A percentile compares a stretch with the other conserved stretches of the same genome.
Conservation (phyloP, 1,140 invertebrate genomes). For the Zaprionus africanus region DNA sequence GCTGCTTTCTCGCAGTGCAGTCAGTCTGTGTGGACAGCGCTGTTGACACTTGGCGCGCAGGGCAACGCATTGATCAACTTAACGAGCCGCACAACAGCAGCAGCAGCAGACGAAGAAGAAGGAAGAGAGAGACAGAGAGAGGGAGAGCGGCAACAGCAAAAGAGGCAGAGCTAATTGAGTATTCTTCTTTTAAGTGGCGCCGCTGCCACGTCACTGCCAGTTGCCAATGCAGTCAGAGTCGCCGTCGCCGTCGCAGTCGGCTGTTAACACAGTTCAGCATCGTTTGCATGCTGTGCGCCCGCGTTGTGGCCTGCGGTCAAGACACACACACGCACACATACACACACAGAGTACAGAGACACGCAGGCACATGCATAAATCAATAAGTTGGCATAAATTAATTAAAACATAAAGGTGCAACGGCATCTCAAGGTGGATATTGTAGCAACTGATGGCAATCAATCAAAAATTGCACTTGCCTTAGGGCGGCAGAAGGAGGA, state of each 20-base stretch:
- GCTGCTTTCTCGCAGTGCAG: conserved; percentile 16
- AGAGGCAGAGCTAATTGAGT: conserved; percentile 73
- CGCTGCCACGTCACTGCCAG: conserved; percentile 29
- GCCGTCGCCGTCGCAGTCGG: neutral
- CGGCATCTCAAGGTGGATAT: conserved; percentile 24
- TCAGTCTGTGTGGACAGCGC: conserved; percentile 12
- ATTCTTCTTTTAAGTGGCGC: conserved; percentile 74
- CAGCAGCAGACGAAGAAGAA: neutral
- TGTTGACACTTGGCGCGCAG: conserved; percentile 50
- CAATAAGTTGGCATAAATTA: conserved; percentile 79
- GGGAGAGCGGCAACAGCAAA: conserved; percentile 9
- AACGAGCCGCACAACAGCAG: conserved; percentile 41
- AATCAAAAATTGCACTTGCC: conserved; percentile 54
- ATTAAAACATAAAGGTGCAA: conserved; percentile 55
- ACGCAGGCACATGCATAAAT: conserved; percentile 54
- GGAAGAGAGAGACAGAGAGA: neutral
- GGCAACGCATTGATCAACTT: conserved; percentile 50
- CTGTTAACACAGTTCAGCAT: conserved; percentile 52
- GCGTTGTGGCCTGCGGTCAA: conserved; percentile 23
- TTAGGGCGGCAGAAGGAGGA: conserved; percentile 12
- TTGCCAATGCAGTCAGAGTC: conserved; percentile 16
- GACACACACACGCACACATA: neutral
- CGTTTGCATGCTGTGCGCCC: conserved; percentile 56
- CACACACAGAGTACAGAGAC: neutral
- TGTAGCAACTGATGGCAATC: conserved; percentile 24